Evolutionary conservation across 1,140 invertebrate genomes (phyloP).

Genomic region (Hetaerina americana): DNA sequence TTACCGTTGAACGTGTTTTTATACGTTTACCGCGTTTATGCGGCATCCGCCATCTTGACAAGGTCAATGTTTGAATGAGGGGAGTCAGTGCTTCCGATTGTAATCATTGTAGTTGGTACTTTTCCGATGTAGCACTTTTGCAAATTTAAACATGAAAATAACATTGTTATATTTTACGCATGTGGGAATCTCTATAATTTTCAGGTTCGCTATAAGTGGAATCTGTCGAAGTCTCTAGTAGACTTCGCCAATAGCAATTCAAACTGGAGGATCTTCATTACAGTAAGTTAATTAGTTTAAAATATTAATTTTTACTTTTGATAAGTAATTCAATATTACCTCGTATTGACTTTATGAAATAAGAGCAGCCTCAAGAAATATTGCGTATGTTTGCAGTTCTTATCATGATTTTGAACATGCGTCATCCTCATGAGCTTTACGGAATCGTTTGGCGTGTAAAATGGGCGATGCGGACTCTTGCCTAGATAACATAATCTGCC

Average conservation of each 20-base stretch:
- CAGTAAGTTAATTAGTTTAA: too few species aligned
- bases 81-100: too few species aligned
- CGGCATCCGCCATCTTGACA: neutral
- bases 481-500: too few species aligned
- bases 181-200: neutral
- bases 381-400: neutral
- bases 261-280: neutral
- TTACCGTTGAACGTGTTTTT: neutral
- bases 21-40: neutral
- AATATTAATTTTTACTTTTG: too few species aligned
- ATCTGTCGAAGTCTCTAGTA: neutral
- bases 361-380: too few species aligned
- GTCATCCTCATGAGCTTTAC: neutral
- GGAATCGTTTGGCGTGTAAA: too few species aligned
- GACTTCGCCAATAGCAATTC: neutral
- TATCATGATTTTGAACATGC: neutral
- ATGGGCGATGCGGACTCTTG: too few species aligned
- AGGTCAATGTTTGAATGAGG: neutral
- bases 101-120: too few species aligned
- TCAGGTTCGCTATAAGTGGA: neutral
- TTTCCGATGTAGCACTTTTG: too few species aligned
- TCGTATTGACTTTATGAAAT: too few species aligned
- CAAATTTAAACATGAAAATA: too few species aligned
- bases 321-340: too few species aligned
- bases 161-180: neutral